Evolutionary conservation across 2,888 invertebrate genomes (phyloP).

Genomic region (Platerodrilus igneus): DNA sequence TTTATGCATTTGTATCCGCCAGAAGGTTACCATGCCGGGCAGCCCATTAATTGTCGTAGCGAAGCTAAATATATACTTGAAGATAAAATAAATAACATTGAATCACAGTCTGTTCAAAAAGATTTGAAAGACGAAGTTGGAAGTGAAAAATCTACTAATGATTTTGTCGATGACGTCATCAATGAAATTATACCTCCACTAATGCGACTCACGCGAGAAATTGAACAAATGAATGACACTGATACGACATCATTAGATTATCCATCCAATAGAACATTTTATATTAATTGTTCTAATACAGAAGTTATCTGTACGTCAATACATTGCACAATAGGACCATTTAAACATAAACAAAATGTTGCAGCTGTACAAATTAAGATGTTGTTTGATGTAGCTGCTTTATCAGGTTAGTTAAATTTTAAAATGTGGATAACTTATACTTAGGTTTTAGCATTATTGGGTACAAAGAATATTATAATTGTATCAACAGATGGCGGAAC

Average conservation of each 20-base stretch:
- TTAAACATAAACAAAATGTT: conserved; percentile 36
- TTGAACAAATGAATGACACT: no score
- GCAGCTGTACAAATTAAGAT: conserved; percentile 42
- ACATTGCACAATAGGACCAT: conserved; percentile 42
- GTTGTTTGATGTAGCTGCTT: conserved; percentile 36
- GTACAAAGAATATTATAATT: conserved; percentile 42
- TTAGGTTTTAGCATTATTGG: conserved; percentile 32
- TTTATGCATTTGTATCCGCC: conserved; percentile 32
- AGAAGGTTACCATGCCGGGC: conserved; percentile 30
- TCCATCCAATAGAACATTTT: conserved; percentile 35
- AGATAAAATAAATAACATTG: conserved; percentile 8
- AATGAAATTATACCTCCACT: no score
- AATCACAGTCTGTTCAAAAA: background rate
- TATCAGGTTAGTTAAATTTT: conserved; percentile 34
- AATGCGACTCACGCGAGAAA: no score
- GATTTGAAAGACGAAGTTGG: conserved; percentile 6
- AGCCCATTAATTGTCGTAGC: conserved; percentile 34
- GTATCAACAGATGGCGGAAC: conserved; percentile 41
- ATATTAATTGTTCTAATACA: conserved; percentile 42
- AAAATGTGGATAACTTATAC: conserved; percentile 8
- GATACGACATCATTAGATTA: no score
- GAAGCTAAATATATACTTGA: conserved; percentile 27
- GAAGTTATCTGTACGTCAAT: conserved; percentile 39
- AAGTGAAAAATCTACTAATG: no score
- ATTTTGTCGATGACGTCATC: no score